These are phyloP conservation scores for Cantharis nigra DNA, from an alignment of 2,888 invertebrate genomes.

Conservation along the genomic window DNA sequence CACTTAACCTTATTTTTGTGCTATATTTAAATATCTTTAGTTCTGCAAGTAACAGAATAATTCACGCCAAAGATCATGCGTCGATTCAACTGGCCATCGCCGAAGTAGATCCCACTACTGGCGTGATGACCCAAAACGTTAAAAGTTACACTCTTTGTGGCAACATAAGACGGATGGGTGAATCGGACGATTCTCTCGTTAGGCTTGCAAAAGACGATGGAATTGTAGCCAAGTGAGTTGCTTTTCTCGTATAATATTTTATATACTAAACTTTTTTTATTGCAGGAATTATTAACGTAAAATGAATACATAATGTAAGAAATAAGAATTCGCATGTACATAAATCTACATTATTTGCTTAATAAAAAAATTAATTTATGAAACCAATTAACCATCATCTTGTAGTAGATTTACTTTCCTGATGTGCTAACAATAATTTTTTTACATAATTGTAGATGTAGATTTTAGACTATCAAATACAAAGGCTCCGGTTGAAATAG, in stretches of 20 bases:
- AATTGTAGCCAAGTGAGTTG: constrained; percentile 83
- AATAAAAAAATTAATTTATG: neutral
- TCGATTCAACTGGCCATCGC: constrained; percentile 96
- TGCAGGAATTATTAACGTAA: neutral
- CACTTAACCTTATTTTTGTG: constrained; percentile 48
- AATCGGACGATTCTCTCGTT: constrained; percentile 95
- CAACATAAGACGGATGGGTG: constrained; percentile 95
- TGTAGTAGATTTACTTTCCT: no score
- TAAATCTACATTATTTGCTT: neutral
- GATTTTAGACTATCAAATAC: no score
- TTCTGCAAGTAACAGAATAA: constrained; percentile 97
- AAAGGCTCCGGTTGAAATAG: no score
- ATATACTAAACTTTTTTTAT: neutral
- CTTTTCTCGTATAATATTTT: neutral
- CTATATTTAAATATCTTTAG: constrained; percentile 52
- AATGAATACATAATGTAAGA: neutral
- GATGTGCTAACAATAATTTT: neutral
- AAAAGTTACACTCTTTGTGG: constrained; percentile 98
- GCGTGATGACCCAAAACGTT: constrained; percentile 83
- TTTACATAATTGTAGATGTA: no score
- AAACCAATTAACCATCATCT: neutral
- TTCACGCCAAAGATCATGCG: constrained; percentile 98
- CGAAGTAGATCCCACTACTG: constrained; percentile 92
- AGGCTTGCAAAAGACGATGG: constrained; percentile 93
- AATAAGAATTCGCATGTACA: neutral